Percentiles rank a stretch among this genome's conserved stretches.
Conservation (phyloP, 2,888 invertebrate species). For the Drosophila lutescens region DNA sequence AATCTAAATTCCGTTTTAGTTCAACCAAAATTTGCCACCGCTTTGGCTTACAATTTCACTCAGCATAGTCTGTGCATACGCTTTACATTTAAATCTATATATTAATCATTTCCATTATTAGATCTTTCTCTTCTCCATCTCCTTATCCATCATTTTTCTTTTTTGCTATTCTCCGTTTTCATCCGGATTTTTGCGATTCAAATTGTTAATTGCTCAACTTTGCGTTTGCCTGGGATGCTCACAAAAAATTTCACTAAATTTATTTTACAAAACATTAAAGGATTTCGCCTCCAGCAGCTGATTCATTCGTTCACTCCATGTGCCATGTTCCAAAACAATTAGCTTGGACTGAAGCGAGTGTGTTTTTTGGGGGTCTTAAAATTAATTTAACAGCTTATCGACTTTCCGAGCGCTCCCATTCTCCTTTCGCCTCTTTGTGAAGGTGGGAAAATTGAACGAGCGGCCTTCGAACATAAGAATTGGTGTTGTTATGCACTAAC, state of each 20-base stretch:
- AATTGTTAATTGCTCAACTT: background rate
- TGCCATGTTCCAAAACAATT: background rate
- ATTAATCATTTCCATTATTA: constrained; percentile 7
- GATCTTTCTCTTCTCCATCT: background rate
- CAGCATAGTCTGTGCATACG: constrained; percentile 1
- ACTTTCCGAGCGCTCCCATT: constrained; percentile 7
- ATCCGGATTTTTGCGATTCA: background rate
- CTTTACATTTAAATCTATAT: constrained; percentile 13
- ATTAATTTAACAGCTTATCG: constrained; percentile 64
- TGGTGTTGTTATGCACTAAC: constrained; percentile 20
- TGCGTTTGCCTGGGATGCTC: background rate
- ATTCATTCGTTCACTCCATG: background rate
- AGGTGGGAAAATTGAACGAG: constrained; percentile 1
- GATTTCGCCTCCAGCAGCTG: constrained; percentile 20
- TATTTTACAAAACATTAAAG: constrained; percentile 40
- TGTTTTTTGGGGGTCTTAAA: constrained; percentile 46
- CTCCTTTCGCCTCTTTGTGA: background rate
- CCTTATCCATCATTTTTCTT: background rate
- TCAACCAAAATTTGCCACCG: constrained; percentile 32
- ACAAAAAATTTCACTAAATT: constrained; percentile 46
- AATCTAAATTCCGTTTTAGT: constrained; percentile 39
- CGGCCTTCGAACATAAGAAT: constrained; percentile 9
- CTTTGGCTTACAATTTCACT: constrained; percentile 26
- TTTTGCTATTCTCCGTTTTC: background rate
- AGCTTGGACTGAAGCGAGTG: constrained; percentile 2